These are phyloP conservation scores for Pseudorectes ferrugineus DNA, from an alignment of 2,113 vertebrate species.

Conservation along the genomic window DNA sequence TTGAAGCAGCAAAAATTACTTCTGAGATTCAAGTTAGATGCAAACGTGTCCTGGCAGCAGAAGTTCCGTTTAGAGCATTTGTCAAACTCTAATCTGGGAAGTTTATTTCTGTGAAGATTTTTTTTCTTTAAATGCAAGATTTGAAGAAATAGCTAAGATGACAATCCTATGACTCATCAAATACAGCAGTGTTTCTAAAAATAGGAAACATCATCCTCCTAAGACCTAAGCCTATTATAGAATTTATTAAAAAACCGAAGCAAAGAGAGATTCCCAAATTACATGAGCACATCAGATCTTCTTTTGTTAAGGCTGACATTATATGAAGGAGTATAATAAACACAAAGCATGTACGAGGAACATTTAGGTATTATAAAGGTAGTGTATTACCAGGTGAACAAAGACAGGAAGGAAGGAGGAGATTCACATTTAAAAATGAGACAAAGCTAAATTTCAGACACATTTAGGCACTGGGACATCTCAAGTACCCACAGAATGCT, in stretches of 20 bases:
- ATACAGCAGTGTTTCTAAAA: background rate
- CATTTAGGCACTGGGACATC: background rate
- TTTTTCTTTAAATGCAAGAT: background rate
- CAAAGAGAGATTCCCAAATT: background rate
- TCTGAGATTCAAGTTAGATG: background rate
- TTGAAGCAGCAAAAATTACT: background rate
- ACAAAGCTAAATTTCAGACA: background rate
- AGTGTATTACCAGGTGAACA: background rate
- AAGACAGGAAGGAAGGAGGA: background rate
- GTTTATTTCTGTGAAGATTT: background rate
- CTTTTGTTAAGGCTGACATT: background rate
- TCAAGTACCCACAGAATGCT: background rate
- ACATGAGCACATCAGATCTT: background rate
- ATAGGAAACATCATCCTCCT: background rate
- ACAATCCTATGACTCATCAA: background rate
- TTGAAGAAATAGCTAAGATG: background rate
- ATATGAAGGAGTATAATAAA: background rate
- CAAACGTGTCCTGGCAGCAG: background rate
- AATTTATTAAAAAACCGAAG: background rate
- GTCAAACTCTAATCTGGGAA: background rate
- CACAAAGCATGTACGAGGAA: fast-evolving
- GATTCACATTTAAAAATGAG: background rate
- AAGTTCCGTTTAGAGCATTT: background rate
- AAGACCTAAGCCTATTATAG: background rate
- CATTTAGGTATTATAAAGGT: background rate